Percentiles rank a stretch among this genome's conserved stretches.
These are phyloP conservation scores for Hesperia comma DNA, from an alignment of 2,888 invertebrate genomes.

Conservation along the genomic window DNA sequence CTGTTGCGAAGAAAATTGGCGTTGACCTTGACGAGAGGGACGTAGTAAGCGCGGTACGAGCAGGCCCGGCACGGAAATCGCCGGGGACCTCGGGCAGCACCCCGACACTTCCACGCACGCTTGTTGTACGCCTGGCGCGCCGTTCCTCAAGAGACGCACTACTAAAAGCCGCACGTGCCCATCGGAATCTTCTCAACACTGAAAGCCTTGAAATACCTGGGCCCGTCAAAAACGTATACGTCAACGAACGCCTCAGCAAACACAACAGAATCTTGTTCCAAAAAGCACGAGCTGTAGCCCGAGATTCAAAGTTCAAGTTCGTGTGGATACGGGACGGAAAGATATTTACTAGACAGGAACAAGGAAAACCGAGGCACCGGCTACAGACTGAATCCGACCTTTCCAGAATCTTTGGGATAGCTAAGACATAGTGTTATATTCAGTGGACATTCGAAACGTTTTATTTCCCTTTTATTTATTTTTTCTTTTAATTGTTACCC, in stretches of 20 bases:
- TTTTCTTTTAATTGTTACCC: background rate
- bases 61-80: background rate
- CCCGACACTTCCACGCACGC: background rate
- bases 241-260: conserved; percentile 8
- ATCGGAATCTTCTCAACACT: conserved; percentile 4
- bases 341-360: conserved; percentile 2
- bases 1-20: background rate
- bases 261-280: background rate
- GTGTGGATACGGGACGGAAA: conserved; percentile 11
- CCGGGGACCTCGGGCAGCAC: background rate
- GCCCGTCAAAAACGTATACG: background rate
- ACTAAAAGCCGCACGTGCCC: background rate
- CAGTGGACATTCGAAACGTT: background rate
- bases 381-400: conserved; percentile 5
- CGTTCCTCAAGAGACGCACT: background rate
- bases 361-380: conserved; percentile 5
- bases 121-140: background rate
- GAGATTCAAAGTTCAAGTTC: background rate
- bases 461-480: background rate
- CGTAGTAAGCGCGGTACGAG: conserved; percentile 1
- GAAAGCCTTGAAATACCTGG: conserved; percentile 1
- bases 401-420: conserved; percentile 3
- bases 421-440: background rate
- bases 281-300: conserved; percentile 4
- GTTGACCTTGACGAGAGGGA: background rate